Evolutionary conservation across 2,888 invertebrate species (phyloP), one percentile per base, ranked within the genome.

Genomic region (Brachynemurus nebulosus): DNA sequence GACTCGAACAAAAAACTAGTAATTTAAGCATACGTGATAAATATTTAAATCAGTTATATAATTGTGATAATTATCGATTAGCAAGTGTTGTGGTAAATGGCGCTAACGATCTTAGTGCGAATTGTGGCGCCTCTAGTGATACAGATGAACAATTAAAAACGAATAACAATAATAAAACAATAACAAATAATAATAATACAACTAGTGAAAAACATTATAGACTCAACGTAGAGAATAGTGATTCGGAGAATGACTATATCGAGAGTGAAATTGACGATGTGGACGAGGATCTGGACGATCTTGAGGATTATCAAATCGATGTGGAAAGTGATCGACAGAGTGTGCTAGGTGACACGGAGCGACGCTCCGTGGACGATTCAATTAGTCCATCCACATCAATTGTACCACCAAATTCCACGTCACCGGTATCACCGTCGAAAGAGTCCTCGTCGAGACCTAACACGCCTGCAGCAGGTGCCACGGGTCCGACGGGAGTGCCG

Each of bases 371-470:
- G 54, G 55, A 23, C 48, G n/a, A n/a, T n/a, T n/a, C n/a, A n/a
- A n/a, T n/a, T n/a, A n/a, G n/a, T n/a, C n/a, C n/a, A n/a, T n/a
- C n/a, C n/a, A n/a, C n/a, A n/a, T n/a, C n/a, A n/a, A n/a, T n/a
- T n/a, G n/a, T n/a, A n/a, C 47, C 19, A 56, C 54, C 42, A 54
- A 55, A 48, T 48, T 45, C 50, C 50, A 51, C 27, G 56, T 55
- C 42, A 58, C 56, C 35, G 55, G 53, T 48, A 51, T 54, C 36
- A 54, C 53, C 40, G 70, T 70, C 40, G 68, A 68, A 47, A 70
- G 71, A 54, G 69, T 67, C n/a, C 69, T 68, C 50, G 69, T 67
- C 49, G 70, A 68, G 30, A 8, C 14, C 30, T 2, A 12, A n/a
- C n/a, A 30, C 30, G 47, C 68, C 66, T 47, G 64, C 66, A 0